These are phyloP conservation scores for Drosophila paramelanica DNA, from an alignment of 2,888 invertebrate genomes.

Conservation along the genomic window DNA sequence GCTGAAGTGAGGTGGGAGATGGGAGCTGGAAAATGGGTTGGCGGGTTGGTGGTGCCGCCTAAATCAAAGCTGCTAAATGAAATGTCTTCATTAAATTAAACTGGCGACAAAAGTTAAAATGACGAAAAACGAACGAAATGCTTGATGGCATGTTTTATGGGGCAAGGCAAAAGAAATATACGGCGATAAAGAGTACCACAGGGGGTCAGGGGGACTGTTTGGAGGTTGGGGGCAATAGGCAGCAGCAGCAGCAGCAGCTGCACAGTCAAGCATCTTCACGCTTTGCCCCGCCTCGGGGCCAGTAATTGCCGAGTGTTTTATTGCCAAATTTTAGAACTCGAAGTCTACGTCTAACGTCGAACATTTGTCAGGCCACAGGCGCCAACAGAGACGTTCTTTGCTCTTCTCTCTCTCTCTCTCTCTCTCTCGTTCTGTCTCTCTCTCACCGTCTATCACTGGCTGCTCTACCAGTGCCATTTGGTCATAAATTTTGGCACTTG, in stretches of 20 bases:
- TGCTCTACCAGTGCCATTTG: conserved; percentile 21
- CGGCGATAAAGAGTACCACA: conserved; percentile 50
- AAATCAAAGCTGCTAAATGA: conserved; percentile 64
- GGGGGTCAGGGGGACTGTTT: background rate
- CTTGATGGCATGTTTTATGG: conserved; percentile 63
- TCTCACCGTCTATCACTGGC: background rate
- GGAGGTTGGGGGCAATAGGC: background rate
- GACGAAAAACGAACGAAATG: conserved; percentile 57
- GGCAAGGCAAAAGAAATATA: conserved; percentile 58
- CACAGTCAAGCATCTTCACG: conserved; percentile 14
- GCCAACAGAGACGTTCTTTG: conserved; percentile 37
- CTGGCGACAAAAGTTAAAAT: conserved; percentile 66
- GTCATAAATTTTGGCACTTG: conserved; percentile 74
- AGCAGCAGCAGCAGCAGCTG: conserved; percentile 14
- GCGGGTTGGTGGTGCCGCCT: conserved; percentile 10
- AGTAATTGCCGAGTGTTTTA: conserved; percentile 79
- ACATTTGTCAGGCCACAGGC: conserved; percentile 70
- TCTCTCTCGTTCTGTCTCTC: background rate
- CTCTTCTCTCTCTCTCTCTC: background rate
- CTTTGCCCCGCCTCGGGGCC: conserved; percentile 32
- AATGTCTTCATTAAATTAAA: conserved; percentile 77
- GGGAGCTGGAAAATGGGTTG: background rate
- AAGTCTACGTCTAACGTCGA: conserved; percentile 76
- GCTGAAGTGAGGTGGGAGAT: background rate
- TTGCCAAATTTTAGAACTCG: conserved; percentile 75